Evolutionary conservation across 2,113 vertebrate species (phyloP), one percentile per base, ranked within the genome.

Genomic region (Tichodroma muraria): DNA sequence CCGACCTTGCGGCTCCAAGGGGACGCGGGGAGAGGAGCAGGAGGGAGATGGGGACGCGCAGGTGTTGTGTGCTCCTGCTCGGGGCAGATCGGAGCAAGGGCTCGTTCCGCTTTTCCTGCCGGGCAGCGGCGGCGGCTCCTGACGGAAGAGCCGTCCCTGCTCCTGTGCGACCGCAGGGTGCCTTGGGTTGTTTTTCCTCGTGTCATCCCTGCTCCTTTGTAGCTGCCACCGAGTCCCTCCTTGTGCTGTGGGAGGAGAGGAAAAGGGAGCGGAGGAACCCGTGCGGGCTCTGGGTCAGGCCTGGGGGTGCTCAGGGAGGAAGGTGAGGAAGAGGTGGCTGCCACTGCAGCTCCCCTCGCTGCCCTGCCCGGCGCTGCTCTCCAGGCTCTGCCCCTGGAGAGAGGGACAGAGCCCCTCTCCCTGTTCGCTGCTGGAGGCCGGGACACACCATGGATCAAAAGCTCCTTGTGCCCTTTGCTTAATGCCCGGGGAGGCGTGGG

Each of bases 201-300:
- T 18, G 53, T 40, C 3, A 3, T 31, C 31, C 25, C 44, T 13
- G 31, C 47, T 76, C 35, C 63, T 61, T 69, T 5, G 0, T 3
- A 35, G 71, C 52, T 80, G 53, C 50, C 50, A n/a, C 53, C 45
- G 22, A 23, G 1, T 37, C 53, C 30, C 27, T 6, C 33, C 30
- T 37, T 30, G 77, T 24, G 40, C 42, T 1, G 3, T 4, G 5
- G n/a, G 11, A 85, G 9, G 25, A 16, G 54, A 15, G 37, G 8
- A 35, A 23, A 75, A 10, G 42, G 45, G 30, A 80, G 14, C 0
- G 1, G n/a, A 25, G 71, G 66, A 35, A 4, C 2, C 9, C 4
- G 8, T 0, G 4, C 1, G 1, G 49, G 33, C 38, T 60, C 23
- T 3, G 6, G 50, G 1, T 5, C 1, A 1, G 31, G 44, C 4